Base-by-base conservation (phyloP, 2,797 vertebrate genomes). In the Pipistrellus nathusii region DNA sequence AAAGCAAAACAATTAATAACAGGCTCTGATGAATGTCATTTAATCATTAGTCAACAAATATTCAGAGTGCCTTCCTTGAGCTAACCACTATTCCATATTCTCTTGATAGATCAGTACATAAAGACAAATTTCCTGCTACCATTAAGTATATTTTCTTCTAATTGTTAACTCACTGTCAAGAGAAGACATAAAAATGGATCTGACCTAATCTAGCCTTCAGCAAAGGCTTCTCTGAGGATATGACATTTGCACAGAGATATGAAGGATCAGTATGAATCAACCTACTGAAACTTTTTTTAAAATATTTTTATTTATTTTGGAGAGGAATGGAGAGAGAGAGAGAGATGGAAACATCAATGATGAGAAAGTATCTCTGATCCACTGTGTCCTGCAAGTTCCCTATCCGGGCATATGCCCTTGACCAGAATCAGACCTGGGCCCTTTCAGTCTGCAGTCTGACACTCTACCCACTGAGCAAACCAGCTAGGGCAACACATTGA, bases 141-240 rank as follows among this genome's bases (percentile, higher is more conserved):
- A 25, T 18, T 48, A 62, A 17, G 2, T 85, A 41, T 32, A 25
- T 51, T 86, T 93, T 92, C 51, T 46, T 90, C 44, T 89, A 82
- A 9, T 64, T 11, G 25, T 6, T 46, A 93, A 12, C 5, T 3
- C 30, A 73, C 35, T 84, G 15, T 51, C 72, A 77, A 48, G n/a
- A 82, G n/a, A 78, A 83, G 80, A 44, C 44, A 64, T 46, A n/a
- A 90, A 81, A 92, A 57, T 12, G 35, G 6, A 68, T 62, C n/a
- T 69, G 35, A 77, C 11, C 32, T 55, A 41, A 21, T 21, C 7
- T 48, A 66, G 30, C 12, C 10, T 64, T 86, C n/a, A 84, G 18
- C 6, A 66, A 86, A 68, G 25, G 1, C 35, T 90, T 90, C 30
- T 85, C 77, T 93, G 30, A 69, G 38, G 11, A 48, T 96, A 21